These are phyloP conservation scores for Dicyrtomina minuta DNA, from an alignment of 2,888 invertebrate genomes.

Conservation along the genomic window DNA sequence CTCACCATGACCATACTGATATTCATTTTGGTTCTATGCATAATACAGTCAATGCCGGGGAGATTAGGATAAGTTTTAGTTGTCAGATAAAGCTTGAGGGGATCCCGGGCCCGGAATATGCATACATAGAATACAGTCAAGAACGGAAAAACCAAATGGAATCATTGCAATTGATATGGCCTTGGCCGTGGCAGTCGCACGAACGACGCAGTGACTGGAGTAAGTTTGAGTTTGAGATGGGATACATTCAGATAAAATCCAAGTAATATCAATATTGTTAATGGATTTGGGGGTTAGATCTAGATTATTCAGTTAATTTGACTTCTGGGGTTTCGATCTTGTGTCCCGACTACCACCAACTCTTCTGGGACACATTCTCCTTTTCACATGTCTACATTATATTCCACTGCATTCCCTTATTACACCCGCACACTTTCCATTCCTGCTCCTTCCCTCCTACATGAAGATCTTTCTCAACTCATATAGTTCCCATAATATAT, in stretches of 20 bases:
- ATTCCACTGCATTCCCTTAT: no score
- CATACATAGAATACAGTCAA: no score
- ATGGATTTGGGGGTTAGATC: conserved; percentile 25
- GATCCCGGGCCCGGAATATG: no score
- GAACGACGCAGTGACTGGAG: neutral
- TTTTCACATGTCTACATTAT: no score
- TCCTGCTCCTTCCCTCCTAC: no score
- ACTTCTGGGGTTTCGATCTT: conserved; percentile 24
- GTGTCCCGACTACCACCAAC: conserved; percentile 6
- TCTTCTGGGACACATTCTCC: conserved; percentile 19
- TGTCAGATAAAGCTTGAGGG: neutral
- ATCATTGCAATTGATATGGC: no score
- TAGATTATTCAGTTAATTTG: conserved; percentile 29
- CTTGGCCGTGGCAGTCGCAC: no score
- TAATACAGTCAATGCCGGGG: neutral
- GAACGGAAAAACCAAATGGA: no score
- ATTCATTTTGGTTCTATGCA: neutral
- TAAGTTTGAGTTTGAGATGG: conserved; percentile 3
- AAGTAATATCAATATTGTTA: conserved; percentile 30
- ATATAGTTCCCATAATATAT: no score
- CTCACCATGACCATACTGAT: no score
- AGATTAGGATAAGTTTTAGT: neutral
- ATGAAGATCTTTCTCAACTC: no score
- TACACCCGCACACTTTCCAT: no score
- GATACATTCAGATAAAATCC: conserved; percentile 16